Evolutionary conservation across 2,888 invertebrate species (phyloP).

Genomic region (Drosophila acutilabella): DNA sequence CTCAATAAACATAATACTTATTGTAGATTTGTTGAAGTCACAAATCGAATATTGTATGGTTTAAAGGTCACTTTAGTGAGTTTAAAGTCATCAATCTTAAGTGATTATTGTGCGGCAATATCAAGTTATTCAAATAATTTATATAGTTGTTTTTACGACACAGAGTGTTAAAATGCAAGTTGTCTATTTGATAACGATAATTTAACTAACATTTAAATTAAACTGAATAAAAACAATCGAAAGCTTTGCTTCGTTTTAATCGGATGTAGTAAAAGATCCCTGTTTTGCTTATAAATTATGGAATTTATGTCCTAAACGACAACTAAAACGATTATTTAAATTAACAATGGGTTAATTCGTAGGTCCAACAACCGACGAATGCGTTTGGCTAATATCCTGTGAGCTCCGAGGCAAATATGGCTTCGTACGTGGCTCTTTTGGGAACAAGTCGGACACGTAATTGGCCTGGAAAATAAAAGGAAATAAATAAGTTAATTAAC

Average conservation of each 20-base stretch:
- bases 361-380: constrained; percentile 56
- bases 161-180: constrained; percentile 5
- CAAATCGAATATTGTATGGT: constrained; percentile 23
- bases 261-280: constrained; percentile 19
- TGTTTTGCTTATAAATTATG: constrained; percentile 59
- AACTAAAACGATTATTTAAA: constrained; percentile 16
- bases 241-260: constrained; percentile 55
- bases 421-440: constrained; percentile 53
- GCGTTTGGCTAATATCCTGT: constrained; percentile 76
- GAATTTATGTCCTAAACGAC: constrained; percentile 60
- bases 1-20: constrained; percentile 34
- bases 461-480: constrained; percentile 79
- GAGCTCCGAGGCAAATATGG: constrained; percentile 76
- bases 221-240: constrained; percentile 24
- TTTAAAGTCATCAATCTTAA: constrained; percentile 37
- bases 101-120: constrained; percentile 9
- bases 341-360: constrained; percentile 52
- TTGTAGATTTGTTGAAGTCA: constrained; percentile 6
- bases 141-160: neutral
- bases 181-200: constrained; percentile 13
- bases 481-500: constrained; percentile 2
- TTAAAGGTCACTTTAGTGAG: constrained; percentile 57
- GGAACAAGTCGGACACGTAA: constrained; percentile 83
- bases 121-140: no score
- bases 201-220: constrained; percentile 23